phyloP scores from a whole-genome alignment of 1,140 invertebrate species.

The Aphaenogaster floridana region DNA sequence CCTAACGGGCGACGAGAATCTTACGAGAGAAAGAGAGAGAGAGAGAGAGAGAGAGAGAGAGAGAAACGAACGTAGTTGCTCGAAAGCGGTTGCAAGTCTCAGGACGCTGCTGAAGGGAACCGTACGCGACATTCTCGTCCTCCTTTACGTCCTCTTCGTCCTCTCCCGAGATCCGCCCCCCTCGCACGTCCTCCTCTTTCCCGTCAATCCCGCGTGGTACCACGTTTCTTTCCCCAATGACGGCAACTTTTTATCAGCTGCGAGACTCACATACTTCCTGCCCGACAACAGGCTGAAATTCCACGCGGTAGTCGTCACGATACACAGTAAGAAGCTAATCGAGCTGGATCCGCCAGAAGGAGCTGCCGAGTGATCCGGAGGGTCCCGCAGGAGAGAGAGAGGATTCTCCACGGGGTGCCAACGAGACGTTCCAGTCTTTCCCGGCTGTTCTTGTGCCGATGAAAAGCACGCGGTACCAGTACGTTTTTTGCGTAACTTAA shows the following conservation, averaged over 20 bases:
- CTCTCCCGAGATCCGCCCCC: neutral
- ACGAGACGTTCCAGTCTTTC: conserved; percentile 44
- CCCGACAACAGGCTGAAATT: conserved; percentile 72
- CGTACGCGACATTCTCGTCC: conserved; percentile 32
- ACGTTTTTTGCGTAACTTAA: conserved; percentile 31
- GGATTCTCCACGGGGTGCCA: conserved; percentile 62
- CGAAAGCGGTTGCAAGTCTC: conserved; percentile 29
- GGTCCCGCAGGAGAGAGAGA: conserved; percentile 50
- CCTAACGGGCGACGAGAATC: conserved; percentile 27
- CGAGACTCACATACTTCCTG: conserved; percentile 76
- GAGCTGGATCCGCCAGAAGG: conserved; percentile 30
- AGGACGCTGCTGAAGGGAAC: conserved; percentile 17
- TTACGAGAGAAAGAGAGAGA: neutral
- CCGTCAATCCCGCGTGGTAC: conserved; percentile 35
- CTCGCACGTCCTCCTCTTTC: neutral
- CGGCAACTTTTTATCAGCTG: conserved; percentile 69
- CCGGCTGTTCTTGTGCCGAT: conserved; percentile 9
- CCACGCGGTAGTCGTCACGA: conserved; percentile 74
- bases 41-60: neutral
- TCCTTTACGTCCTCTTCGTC: conserved; percentile 30
- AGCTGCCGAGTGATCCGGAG: neutral
- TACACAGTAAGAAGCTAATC: conserved; percentile 73
- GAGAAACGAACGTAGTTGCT: neutral
- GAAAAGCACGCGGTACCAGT: conserved; percentile 49
- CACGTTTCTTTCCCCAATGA: conserved; percentile 43